Conservation (phyloP, 2,888 invertebrate genomes). For the Smittia sp. region DNA sequence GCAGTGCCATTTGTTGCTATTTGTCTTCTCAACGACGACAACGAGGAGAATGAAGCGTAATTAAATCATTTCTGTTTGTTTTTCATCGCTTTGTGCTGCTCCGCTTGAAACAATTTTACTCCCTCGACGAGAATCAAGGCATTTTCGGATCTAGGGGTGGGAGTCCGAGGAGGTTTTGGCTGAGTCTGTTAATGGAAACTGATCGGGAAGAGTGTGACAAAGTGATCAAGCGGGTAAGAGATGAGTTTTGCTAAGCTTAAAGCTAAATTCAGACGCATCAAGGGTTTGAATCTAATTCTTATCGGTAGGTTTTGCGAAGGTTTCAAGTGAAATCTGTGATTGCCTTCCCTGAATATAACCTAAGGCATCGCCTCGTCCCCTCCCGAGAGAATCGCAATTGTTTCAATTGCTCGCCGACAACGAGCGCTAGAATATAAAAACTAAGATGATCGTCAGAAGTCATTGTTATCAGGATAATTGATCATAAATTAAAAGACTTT, state of each 20-base stretch:
- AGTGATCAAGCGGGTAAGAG: no score
- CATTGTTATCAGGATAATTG: conserved; percentile 30
- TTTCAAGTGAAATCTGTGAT: no score
- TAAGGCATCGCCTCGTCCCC: not conserved
- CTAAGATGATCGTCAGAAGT: conserved; percentile 11
- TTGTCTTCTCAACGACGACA: not conserved
- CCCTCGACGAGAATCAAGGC: no score
- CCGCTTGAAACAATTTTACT: no score
- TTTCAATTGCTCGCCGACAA: no score
- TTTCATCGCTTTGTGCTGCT: not conserved
- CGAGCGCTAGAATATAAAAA: not conserved
- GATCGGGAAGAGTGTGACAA: no score
- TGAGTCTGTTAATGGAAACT: not conserved
- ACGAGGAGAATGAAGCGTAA: not conserved
- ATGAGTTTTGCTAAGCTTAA: no score
- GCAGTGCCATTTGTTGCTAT: conserved; percentile 21
- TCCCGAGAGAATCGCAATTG: not conserved
- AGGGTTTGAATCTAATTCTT: no score
- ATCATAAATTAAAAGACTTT: conserved; percentile 35
- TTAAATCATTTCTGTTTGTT: not conserved
- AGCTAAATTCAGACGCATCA: no score
- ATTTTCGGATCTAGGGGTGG: no score
- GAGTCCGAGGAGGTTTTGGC: no score
- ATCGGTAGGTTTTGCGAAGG: no score
- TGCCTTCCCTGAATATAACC: not conserved